Percentiles rank a stretch among this genome's conserved stretches.
phyloP scores from a whole-genome alignment of 2,888 invertebrate genomes.

The Cenopis cana region DNA sequence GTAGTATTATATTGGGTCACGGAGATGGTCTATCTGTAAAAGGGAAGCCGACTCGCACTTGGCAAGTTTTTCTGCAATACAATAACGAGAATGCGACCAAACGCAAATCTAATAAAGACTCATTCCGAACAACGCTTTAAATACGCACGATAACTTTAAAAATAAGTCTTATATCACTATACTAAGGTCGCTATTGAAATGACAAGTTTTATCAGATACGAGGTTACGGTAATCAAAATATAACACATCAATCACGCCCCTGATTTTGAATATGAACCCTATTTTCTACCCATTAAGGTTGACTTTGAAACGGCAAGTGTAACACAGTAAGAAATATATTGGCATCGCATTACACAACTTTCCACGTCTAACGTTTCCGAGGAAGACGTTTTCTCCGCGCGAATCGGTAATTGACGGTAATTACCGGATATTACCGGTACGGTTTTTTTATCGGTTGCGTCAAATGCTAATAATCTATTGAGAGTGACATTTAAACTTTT shows the following conservation, averaged over 20 bases:
- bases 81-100: constrained; percentile 12
- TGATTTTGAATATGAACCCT: no score
- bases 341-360: constrained; percentile 24
- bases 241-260: background rate
- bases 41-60: background rate
- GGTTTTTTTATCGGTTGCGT: constrained; percentile 3
- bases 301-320: background rate
- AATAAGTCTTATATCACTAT: background rate
- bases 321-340: background rate
- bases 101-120: background rate
- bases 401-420: constrained; percentile 23
- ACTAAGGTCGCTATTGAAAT: background rate
- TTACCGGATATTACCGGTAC: constrained; percentile 15
- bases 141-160: background rate
- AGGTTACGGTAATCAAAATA: background rate
- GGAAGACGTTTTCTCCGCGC: constrained; percentile 25
- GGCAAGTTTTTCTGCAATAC: constrained; percentile 11
- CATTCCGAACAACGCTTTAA: background rate
- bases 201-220: background rate
- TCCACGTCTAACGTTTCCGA: constrained; percentile 24
- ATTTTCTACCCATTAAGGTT: background rate
- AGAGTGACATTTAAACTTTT: background rate
- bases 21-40: background rate
- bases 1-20: background rate
- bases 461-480: background rate